Percentiles rank a stretch among this genome's conserved stretches.
phyloP scores from a whole-genome alignment of 2,113 vertebrate species.

The Sprattus sprattus region DNA sequence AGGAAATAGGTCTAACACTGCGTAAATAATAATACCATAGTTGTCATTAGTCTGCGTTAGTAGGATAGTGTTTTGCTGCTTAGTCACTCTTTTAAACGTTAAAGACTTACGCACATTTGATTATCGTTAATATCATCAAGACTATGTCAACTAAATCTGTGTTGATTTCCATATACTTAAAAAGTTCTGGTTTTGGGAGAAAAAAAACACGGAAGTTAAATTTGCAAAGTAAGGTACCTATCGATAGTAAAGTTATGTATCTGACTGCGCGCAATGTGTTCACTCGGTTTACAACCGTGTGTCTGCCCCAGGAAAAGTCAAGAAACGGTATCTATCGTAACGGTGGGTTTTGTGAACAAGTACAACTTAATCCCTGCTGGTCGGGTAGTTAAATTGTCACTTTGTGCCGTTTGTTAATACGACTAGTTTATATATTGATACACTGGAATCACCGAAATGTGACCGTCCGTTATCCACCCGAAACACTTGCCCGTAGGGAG shows the following conservation, averaged over 20 bases:
- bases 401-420: neutral
- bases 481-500: neutral
- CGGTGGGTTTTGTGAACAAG: neutral
- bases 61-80: too few species aligned
- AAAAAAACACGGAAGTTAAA: neutral
- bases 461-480: neutral
- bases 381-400: too few species aligned
- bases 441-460: neutral
- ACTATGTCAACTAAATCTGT: too few species aligned
- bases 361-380: neutral
- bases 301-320: neutral
- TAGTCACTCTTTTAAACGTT: neutral
- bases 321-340: neutral
- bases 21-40: neutral
- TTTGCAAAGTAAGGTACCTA: neutral
- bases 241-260: neutral
- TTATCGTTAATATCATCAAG: too few species aligned
- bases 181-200: neutral
- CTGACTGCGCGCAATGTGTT: neutral
- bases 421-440: neutral
- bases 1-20: neutral
- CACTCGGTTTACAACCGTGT: neutral
- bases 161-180: too few species aligned
- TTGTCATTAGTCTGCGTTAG: neutral
- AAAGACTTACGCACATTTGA: too few species aligned